Percentiles rank a stretch among this genome's conserved stretches.
These are phyloP conservation scores for Dendrolimus punctatus DNA, from an alignment of 1,140 invertebrate genomes.

Conservation along the genomic window DNA sequence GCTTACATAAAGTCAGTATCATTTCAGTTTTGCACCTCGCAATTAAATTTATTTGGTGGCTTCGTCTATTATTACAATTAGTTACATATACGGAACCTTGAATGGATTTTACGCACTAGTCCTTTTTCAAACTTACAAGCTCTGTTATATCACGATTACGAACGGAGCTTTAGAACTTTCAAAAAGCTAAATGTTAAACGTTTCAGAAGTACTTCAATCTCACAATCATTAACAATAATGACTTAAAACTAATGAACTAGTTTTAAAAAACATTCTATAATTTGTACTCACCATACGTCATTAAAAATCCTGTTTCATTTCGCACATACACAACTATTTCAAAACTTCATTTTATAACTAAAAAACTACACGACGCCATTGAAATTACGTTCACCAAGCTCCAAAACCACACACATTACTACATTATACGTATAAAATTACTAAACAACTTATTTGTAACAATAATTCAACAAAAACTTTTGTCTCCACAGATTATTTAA, in stretches of 20 bases:
- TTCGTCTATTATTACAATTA: no score
- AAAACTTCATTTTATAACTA: conserved; percentile 5
- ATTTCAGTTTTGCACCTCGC: no score
- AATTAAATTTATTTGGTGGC: no score
- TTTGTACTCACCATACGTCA: conserved; percentile 29
- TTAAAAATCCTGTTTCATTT: conserved; percentile 35
- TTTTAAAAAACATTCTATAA: conserved; percentile 1
- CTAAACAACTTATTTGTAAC: background rate
- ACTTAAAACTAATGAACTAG: background rate
- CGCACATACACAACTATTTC: conserved; percentile 34
- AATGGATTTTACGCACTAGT: no score
- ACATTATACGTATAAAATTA: conserved; percentile 6
- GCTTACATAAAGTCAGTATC: no score
- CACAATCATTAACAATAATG: background rate
- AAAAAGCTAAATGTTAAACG: no score
- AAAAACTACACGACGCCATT: no score
- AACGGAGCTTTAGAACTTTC: no score
- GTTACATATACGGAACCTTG: no score
- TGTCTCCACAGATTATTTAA: conserved; percentile 9
- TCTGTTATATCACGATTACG: no score
- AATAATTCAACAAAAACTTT: conserved; percentile 11
- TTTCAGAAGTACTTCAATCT: conserved; percentile 4
- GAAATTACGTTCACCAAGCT: no score
- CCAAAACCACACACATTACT: conserved; percentile 3
- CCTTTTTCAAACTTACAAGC: no score